Base-by-base conservation (phyloP, 2,888 invertebrate species). In the Myopa tessellatipennis region DNA sequence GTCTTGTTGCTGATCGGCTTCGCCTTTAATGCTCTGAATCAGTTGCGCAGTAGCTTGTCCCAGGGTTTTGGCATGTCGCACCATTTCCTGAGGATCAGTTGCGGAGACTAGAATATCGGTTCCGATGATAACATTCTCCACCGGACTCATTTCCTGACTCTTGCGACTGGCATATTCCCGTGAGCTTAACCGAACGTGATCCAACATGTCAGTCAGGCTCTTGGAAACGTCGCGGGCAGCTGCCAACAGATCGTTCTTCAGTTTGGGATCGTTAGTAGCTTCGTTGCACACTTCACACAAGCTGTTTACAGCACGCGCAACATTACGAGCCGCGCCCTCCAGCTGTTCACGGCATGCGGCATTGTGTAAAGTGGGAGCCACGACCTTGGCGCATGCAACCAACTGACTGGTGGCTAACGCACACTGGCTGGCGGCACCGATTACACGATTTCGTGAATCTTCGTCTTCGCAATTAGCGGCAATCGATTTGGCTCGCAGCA, bases 331-430 rank as follows among this genome's bases (percentile, higher is more conserved):
- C 0, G 99, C 98, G 78, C 94, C 94, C 77, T 95, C 94, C 79
- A 99, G 90, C 88, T 99, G 99, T 83, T 96, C 95, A 86, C 98
- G 95, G 80, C 96, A 96, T 0, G 94, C 94, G 0, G 94, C 93
- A 83, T 94, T 95, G 83, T 94, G 93, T 4, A 96, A 90, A 0
- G 96, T 96, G 0, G 96, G 95, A 0, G 96, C 96, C 7, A 96
- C 95, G 75, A 96, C 95, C 91, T 98, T 98, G 26, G 99, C 96
- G 86, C 98, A 98, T 0, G 98, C 98, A 0, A 99, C 99, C 4
- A 99, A 91, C 86, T 99, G 98, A 61, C 98, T 98, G 6, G 99
- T 99, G 7, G 98, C 97, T 63, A 99, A 90, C 0, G 99, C 99
- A 88, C 98, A 98, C 88, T 98, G 95, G 0, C 98, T 98, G 1